phyloP scores from a whole-genome alignment of 2,797 vertebrate genomes.

The Phataginus tetradactyla region DNA sequence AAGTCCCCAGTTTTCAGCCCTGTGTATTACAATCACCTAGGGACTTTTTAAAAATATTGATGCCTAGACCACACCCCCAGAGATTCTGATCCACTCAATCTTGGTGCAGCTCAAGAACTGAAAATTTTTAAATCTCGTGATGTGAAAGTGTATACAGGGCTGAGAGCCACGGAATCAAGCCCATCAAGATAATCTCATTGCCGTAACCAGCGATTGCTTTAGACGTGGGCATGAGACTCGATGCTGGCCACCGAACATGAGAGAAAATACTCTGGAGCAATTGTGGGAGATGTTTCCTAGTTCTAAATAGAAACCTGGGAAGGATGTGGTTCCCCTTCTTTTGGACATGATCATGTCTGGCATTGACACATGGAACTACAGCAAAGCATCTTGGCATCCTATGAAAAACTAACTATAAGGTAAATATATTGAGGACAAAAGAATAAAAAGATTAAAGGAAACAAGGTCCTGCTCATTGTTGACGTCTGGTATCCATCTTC shows the following conservation, averaged over 20 bases:
- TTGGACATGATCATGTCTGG: neutral
- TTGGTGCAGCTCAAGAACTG: neutral
- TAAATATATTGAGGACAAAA: neutral
- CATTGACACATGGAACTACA: neutral
- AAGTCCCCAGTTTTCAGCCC: neutral
- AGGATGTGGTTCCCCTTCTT: neutral
- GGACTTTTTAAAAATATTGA: neutral
- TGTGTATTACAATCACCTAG: neutral
- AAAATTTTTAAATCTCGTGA: neutral
- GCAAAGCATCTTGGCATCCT: neutral
- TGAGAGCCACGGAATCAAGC: neutral
- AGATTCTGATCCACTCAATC: conserved; percentile 13
- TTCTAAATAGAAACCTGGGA: conserved; percentile 15
- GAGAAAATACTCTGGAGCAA: neutral
- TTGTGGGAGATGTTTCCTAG: neutral
- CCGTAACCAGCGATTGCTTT: neutral
- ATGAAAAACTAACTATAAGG: neutral
- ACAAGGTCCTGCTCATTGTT: neutral
- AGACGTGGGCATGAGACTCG: neutral
- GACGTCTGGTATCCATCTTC: neutral
- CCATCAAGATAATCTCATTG: neutral
- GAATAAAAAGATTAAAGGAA: neutral
- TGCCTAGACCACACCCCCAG: neutral
- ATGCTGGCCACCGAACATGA: neutral
- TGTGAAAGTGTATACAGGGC: neutral